phyloP scores from a whole-genome alignment of 2,888 invertebrate species.

The Acleris literana region DNA sequence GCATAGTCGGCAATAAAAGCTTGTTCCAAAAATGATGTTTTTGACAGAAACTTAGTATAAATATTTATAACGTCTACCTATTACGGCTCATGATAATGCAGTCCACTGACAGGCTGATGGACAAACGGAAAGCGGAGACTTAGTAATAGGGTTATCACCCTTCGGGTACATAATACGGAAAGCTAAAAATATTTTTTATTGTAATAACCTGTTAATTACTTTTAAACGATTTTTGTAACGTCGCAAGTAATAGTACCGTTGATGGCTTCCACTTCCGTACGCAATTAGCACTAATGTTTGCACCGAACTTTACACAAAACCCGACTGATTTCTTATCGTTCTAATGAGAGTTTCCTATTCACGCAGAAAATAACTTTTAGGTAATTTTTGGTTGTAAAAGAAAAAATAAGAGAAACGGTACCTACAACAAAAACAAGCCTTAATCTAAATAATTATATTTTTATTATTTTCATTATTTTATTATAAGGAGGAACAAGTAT shows the following conservation, averaged over 20 bases:
- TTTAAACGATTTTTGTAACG: constrained; percentile 3
- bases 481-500: too few relatives aligned
- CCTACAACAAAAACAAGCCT: background rate
- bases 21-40: too few relatives aligned
- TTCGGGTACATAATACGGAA: too few relatives aligned
- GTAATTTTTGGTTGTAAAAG: background rate
- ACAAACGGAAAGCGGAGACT: too few relatives aligned
- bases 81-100: too few relatives aligned
- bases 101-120: too few relatives aligned
- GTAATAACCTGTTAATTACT: constrained; percentile 1
- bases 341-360: constrained; percentile 51
- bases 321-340: constrained; percentile 60
- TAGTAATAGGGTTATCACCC: too few relatives aligned
- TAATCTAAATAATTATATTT: background rate
- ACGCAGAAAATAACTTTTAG: background rate
- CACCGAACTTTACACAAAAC: constrained; percentile 63
- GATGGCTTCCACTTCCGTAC: constrained; percentile 39
- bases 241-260: constrained; percentile 7
- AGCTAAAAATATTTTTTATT: background rate
- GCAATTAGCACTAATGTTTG: constrained; percentile 65
- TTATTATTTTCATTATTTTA: background rate
- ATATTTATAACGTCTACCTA: too few relatives aligned
- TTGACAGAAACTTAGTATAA: too few relatives aligned
- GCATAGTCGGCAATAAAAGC: too few relatives aligned
- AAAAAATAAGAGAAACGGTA: background rate